These are phyloP conservation scores for Lithosia quadra DNA, from an alignment of 2,888 invertebrate genomes.

Conservation along the genomic window DNA sequence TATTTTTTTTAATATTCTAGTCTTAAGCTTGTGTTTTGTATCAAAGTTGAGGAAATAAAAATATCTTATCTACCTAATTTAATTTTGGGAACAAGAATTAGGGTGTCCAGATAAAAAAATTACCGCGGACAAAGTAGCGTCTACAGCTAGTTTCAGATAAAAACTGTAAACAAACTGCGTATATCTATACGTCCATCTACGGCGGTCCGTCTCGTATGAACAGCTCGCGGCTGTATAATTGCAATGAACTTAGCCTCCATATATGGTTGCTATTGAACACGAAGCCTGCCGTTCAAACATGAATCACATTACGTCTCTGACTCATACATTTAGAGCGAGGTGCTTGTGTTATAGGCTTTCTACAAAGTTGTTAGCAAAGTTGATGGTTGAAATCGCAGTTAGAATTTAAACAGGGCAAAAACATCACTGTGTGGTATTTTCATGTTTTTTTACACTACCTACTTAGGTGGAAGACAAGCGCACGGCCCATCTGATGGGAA, in stretches of 20 bases:
- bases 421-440: no score
- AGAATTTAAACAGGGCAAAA: no score
- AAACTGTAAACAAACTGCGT: slow-evolving; percentile 9
- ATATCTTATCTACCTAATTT: no score
- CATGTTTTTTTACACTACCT: no score
- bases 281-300: slow-evolving; percentile 27
- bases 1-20: no score
- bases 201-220: slow-evolving; percentile 17
- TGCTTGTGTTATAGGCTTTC: slow-evolving; percentile 33
- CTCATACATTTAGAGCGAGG: slow-evolving; percentile 31
- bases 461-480: no score
- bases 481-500: no score
- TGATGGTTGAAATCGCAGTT: not conserved
- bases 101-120: no score
- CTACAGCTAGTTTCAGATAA: not conserved
- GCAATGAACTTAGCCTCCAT: slow-evolving; percentile 33
- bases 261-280: slow-evolving; percentile 32
- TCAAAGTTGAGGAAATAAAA: no score
- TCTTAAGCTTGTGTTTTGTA: no score
- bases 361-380: slow-evolving; percentile 8
- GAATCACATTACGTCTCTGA: slow-evolving; percentile 44
- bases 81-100: no score
- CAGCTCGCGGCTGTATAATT: slow-evolving; percentile 16
- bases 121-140: no score
- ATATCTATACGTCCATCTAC: slow-evolving; percentile 15